These are phyloP conservation scores for Oxycera nigricornis DNA, from an alignment of 2,888 invertebrate species.

Conservation along the genomic window DNA sequence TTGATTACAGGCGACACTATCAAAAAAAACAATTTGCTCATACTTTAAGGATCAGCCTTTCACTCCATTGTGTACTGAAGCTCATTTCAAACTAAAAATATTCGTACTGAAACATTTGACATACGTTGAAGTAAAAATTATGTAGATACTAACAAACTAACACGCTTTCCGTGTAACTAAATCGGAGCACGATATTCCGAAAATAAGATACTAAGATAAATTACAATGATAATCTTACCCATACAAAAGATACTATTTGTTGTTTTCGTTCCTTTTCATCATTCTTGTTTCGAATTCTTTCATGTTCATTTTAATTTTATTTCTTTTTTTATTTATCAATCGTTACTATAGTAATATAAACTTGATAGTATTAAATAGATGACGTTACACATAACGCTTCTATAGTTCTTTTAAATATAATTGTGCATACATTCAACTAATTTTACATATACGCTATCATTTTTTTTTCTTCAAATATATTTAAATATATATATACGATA, in stretches of 20 bases:
- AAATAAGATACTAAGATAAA: not conserved
- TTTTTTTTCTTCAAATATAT: constrained; percentile 29
- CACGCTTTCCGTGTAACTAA: too few relatives aligned
- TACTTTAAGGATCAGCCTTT: too few relatives aligned
- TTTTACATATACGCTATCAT: constrained; percentile 43
- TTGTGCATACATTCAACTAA: constrained; percentile 44
- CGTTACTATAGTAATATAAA: constrained; percentile 27
- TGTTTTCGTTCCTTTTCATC: constrained; percentile 8
- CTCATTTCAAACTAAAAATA: too few relatives aligned
- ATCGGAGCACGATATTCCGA: not conserved
- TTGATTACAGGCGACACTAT: too few relatives aligned
- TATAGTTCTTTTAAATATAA: constrained; percentile 31
- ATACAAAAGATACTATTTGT: not conserved
- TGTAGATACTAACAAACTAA: too few relatives aligned
- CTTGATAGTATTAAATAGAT: constrained; percentile 38
- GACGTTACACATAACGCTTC: constrained; percentile 19
- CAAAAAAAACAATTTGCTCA: too few relatives aligned
- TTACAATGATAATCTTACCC: not conserved
- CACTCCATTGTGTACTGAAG: too few relatives aligned
- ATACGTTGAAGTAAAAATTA: too few relatives aligned
- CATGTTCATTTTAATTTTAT: not conserved
- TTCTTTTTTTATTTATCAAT: not conserved
- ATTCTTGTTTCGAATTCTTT: not conserved
- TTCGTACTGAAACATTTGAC: too few relatives aligned
- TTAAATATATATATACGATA: constrained; percentile 59